Evolutionary conservation across 2,797 vertebrate genomes (phyloP).

Genomic region (Buphagus erythrorhynchus): DNA sequence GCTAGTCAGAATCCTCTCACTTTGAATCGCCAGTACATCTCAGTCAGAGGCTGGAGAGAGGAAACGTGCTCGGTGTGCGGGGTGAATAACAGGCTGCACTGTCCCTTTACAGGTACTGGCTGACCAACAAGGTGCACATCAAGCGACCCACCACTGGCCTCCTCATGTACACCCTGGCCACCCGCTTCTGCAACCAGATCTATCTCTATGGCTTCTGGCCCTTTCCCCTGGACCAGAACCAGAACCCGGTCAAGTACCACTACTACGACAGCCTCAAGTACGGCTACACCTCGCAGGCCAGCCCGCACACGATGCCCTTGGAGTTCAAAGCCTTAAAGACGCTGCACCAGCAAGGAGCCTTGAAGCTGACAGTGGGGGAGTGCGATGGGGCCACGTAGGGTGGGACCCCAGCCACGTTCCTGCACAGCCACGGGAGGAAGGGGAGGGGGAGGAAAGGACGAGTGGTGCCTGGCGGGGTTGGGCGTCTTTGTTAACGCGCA

Average conservation of each 20-base stretch:
- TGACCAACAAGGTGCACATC: constrained; percentile 96
- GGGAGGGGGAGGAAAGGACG: constrained; percentile 65
- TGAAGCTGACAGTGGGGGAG: constrained; percentile 90
- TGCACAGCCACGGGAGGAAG: constrained; percentile 70
- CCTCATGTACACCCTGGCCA: constrained; percentile 97
- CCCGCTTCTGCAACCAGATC: constrained; percentile 97
- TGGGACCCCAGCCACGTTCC: constrained; percentile 33
- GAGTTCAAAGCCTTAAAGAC: constrained; percentile 93
- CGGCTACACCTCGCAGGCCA: constrained; percentile 91
- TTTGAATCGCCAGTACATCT: neutral
- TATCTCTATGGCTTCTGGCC: constrained; percentile 98
- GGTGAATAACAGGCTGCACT: neutral
- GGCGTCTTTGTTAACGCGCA: constrained; percentile 72
- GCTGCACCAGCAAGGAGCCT: constrained; percentile 91
- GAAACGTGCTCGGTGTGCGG: fast-evolving
- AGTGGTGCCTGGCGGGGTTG: constrained; percentile 63
- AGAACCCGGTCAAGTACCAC: constrained; percentile 93
- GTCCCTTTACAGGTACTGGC: constrained; percentile 87
- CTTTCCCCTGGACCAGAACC: constrained; percentile 85
- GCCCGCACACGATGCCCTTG: constrained; percentile 96
- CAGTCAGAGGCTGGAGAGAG: neutral
- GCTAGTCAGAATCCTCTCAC: constrained; percentile 15
- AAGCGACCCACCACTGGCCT: constrained; percentile 96
- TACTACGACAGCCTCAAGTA: constrained; percentile 95
- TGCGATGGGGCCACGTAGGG: constrained; percentile 83